These are phyloP conservation scores for Otus sunia DNA, from an alignment of 2,113 vertebrate species.

Conservation along the genomic window DNA sequence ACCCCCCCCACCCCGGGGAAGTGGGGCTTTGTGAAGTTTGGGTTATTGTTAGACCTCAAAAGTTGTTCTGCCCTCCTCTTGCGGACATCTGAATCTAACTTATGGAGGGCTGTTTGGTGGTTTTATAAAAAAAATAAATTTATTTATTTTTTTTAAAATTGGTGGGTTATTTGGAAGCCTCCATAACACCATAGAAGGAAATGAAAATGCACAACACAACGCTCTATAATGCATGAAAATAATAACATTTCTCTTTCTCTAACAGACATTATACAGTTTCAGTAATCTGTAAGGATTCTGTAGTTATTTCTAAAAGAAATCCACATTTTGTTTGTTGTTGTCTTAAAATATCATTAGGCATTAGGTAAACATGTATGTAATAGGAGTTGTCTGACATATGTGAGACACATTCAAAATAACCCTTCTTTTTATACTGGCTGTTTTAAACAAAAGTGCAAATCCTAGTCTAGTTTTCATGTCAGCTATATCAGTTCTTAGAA, in stretches of 20 bases:
- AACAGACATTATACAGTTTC: background rate
- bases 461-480: background rate
- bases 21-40: too few species aligned
- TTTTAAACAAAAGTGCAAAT: background rate
- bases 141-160: too few species aligned
- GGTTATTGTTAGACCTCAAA: too few species aligned
- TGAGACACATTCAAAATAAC: background rate
- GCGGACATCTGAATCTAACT: too few species aligned
- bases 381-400: background rate
- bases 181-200: too few species aligned
- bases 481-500: background rate
- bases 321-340: background rate
- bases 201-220: background rate
- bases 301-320: constrained; percentile 6
- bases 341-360: background rate
- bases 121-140: too few species aligned
- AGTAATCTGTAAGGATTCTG: background rate
- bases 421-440: background rate
- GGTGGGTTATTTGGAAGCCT: too few species aligned
- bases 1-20: too few species aligned
- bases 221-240: background rate
- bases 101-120: too few species aligned
- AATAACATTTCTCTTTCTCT: background rate
- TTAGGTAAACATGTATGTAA: background rate
- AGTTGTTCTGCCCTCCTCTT: too few species aligned